Base-by-base conservation (phyloP, 2,797 vertebrate genomes). In the Otolemur crassicaudatus region DNA sequence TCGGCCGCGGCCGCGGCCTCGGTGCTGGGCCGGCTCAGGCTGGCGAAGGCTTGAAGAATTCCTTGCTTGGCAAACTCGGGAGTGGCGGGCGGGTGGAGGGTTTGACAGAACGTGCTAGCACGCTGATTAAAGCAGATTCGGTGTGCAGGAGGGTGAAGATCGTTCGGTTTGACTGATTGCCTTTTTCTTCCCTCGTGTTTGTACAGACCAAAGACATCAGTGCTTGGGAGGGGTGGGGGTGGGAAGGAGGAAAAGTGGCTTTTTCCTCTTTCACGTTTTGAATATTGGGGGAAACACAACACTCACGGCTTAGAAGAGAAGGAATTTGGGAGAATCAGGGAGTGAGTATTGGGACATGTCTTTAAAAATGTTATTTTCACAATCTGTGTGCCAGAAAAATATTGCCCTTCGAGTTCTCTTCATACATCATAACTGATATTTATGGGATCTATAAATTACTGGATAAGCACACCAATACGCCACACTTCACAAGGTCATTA, bases 1-100 rank as follows among this genome's bases (percentile, higher is more conserved):
- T 97, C 98, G 95, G 97, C 95, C 97, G 87, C 98, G 95, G 97
- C 95, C 97, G 87, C 76, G 87, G 95, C 95, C 43, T 37, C 60
- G 12, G 6, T 0, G 22, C 8, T 23, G 53, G 67, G 85, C 63
- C 13, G 43, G 75, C 70, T 65, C 75, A 40, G 82, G 75, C 63
- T 86, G 56, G 63, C 91, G 46, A 53, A 79, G 53, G 53, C 49
- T 4, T 46, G 46, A 14, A 14, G 13, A 4, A 14, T 53, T 53
- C 49, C 49, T 53, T 0, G 87, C 58, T 95, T 61, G 43, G 16
- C 67, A 61, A 91, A 89, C 29, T 86, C 27, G 1, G 2, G 73
- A 53, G 40, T 40, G 13, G 11, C 46, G 49, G 49, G 49, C 40
- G 13, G 3, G 49, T 53, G 13, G 49, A 46, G 46, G 72, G n/a